Percentiles rank a stretch among this genome's conserved stretches.
These are phyloP conservation scores for Tetramorium simillimum DNA, from an alignment of 1,140 invertebrate species.

Conservation along the genomic window DNA sequence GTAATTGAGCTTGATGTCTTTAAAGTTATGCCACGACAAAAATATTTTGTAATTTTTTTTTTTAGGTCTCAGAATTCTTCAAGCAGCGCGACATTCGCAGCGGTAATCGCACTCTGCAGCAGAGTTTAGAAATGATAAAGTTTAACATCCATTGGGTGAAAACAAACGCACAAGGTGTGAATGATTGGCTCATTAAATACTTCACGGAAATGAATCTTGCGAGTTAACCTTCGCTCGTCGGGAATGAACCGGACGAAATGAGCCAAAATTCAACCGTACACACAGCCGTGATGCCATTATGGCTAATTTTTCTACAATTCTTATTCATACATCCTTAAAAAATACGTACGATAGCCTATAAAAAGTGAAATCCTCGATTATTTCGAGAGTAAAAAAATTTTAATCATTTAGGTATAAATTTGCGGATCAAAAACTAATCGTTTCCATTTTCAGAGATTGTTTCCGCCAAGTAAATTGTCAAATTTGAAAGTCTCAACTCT, in stretches of 20 bases:
- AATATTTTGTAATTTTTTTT: constrained; percentile 22
- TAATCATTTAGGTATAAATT: constrained; percentile 58
- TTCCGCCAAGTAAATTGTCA: constrained; percentile 14
- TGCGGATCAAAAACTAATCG: constrained; percentile 60
- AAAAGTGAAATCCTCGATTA: constrained; percentile 37
- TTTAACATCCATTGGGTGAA: constrained; percentile 92
- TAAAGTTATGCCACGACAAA: not conserved
- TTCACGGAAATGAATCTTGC: constrained; percentile 67
- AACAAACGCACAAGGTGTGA: constrained; percentile 87
- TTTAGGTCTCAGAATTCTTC: constrained; percentile 90
- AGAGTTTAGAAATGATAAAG: constrained; percentile 91
- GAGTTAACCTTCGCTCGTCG: constrained; percentile 70
- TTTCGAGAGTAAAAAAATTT: constrained; percentile 26
- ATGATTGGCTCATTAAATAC: constrained; percentile 87
- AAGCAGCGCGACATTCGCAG: constrained; percentile 89
- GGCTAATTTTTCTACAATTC: constrained; percentile 60
- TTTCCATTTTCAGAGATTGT: constrained; percentile 58
- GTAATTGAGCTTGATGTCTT: not conserved
- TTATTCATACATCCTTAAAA: constrained; percentile 38
- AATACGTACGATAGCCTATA: constrained; percentile 26
- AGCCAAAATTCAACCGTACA: constrained; percentile 25
- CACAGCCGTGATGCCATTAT: constrained; percentile 27
- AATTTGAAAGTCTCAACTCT: constrained; percentile 25
- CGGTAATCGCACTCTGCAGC: constrained; percentile 88
- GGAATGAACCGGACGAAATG: constrained; percentile 7